Percentiles rank a stretch among this genome's conserved stretches.
These are phyloP conservation scores for Charanyca ferruginea DNA, from an alignment of 2,888 invertebrate genomes.

Conservation along the genomic window DNA sequence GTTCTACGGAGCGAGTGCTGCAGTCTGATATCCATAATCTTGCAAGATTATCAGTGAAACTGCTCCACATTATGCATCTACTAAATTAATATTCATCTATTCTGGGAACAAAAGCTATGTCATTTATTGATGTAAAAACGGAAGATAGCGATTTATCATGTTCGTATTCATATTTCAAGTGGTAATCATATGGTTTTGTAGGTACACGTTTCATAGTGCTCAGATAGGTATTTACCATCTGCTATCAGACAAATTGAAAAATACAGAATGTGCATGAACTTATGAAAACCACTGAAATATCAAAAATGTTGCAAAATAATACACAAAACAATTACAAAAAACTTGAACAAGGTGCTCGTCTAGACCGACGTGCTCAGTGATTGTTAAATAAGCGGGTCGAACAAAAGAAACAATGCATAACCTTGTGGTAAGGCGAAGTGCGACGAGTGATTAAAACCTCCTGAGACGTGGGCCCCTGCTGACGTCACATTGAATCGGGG, in stretches of 20 bases:
- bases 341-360: slow-evolving; percentile 17
- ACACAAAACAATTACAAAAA: slow-evolving; percentile 25
- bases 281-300: background rate
- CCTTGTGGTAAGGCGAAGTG: slow-evolving; percentile 71
- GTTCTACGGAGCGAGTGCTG: slow-evolving; percentile 11
- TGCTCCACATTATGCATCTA: slow-evolving; percentile 5
- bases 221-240: background rate
- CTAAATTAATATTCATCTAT: slow-evolving; percentile 15
- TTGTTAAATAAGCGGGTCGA: slow-evolving; percentile 59
- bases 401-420: slow-evolving; percentile 72
- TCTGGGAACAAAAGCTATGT: background rate
- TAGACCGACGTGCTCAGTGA: slow-evolving; percentile 31
- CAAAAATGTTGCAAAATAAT: slow-evolving; percentile 3
- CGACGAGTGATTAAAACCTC: slow-evolving; percentile 67
- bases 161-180: no score
- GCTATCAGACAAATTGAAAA: background rate
- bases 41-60: slow-evolving; percentile 6
- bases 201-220: no score
- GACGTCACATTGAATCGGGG: slow-evolving; percentile 79
- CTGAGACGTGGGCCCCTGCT: slow-evolving; percentile 50
- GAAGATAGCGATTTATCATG: no score
- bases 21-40: slow-evolving; percentile 16
- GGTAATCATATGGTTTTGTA: no score
- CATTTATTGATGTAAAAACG: background rate
- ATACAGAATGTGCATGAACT: background rate